These are phyloP conservation scores for Oligia strigilis DNA, from an alignment of 2,888 invertebrate genomes.

Conservation along the genomic window DNA sequence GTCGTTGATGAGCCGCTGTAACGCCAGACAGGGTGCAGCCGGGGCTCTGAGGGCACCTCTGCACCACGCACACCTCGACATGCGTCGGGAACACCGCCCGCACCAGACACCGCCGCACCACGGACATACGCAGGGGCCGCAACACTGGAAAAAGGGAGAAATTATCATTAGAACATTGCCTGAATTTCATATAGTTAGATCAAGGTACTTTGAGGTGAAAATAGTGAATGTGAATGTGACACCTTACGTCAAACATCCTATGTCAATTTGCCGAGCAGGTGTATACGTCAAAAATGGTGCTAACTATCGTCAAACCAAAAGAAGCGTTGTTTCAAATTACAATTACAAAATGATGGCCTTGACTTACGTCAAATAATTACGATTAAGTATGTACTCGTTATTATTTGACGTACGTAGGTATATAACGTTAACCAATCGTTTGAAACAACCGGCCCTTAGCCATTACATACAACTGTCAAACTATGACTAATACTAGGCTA, in stretches of 20 bases:
- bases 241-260: not conserved
- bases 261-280: not conserved
- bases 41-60: constrained; percentile 82
- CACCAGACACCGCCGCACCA: constrained; percentile 89
- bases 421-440: too few relatives aligned
- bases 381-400: too few relatives aligned
- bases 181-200: not conserved
- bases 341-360: too few relatives aligned
- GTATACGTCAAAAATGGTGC: too few relatives aligned
- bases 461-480: not conserved
- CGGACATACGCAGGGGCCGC: constrained; percentile 86
- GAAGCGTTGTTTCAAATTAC: too few relatives aligned
- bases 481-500: not conserved
- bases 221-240: not conserved
- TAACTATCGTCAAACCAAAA: too few relatives aligned
- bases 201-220: not conserved
- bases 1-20: constrained; percentile 86
- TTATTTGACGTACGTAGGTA: too few relatives aligned
- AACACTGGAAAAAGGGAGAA: constrained; percentile 77
- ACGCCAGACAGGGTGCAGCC: constrained; percentile 82
- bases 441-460: too few relatives aligned
- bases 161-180: not conserved
- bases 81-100: constrained; percentile 82
- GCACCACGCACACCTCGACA: constrained; percentile 88
- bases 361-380: too few relatives aligned